Evolutionary conservation across 2,797 vertebrate species (phyloP).

Genomic region (Austrolebias charrua): DNA sequence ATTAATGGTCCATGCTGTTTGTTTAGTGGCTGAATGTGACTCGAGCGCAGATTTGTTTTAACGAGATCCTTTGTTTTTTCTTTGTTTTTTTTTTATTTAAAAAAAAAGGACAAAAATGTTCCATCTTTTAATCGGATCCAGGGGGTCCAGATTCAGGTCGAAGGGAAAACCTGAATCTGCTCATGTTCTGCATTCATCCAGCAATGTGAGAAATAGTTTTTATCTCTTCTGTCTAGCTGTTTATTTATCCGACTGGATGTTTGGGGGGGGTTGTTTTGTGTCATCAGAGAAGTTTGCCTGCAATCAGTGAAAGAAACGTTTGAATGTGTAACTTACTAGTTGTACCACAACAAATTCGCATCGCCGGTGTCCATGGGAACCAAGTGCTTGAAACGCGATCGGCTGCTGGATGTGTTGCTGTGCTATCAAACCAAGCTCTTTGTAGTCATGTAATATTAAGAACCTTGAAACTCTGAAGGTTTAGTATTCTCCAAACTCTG

Average conservation of each 20-base stretch:
- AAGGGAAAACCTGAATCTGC: constrained; percentile 57
- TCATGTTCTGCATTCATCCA: constrained; percentile 54
- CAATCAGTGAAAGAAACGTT: constrained; percentile 53
- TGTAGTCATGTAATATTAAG: constrained; percentile 72
- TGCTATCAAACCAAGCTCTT: constrained; percentile 68
- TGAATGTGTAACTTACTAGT: constrained; percentile 63
- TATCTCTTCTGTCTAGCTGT: constrained; percentile 57
- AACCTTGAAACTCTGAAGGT: constrained; percentile 64
- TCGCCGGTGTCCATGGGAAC: constrained; percentile 64
- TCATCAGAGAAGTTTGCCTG: constrained; percentile 45
- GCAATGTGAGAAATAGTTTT: constrained; percentile 56
- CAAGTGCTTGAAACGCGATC: constrained; percentile 65
- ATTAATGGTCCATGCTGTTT: constrained; percentile 67
- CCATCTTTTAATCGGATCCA: constrained; percentile 52
- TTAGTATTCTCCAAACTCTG: constrained; percentile 57
- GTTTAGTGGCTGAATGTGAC: constrained; percentile 60
- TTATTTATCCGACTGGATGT: constrained; percentile 51
- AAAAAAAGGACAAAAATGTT: constrained; percentile 23
- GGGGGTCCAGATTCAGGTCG: constrained; percentile 35
- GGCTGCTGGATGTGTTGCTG: constrained; percentile 57
- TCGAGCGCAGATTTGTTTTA: constrained; percentile 60
- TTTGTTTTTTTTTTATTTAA: constrained; percentile 22
- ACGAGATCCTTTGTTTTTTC: constrained; percentile 55
- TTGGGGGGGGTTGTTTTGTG: constrained; percentile 31
- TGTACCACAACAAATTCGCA: constrained; percentile 47